These are phyloP conservation scores for Anastatus disparis DNA, from an alignment of 1,140 invertebrate species.

Conservation along the genomic window DNA sequence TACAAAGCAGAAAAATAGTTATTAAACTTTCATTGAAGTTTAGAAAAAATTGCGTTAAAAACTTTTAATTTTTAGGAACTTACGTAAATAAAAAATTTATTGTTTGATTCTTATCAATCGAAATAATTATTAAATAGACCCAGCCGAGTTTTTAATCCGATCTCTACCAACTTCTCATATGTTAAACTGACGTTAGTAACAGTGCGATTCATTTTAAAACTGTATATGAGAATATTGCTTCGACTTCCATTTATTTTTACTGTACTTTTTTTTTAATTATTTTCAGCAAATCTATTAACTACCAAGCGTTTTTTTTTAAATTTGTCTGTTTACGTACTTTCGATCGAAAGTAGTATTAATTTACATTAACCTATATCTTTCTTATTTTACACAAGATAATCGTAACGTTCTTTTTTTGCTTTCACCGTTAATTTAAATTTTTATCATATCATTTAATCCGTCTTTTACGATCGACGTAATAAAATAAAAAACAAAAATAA, in stretches of 20 bases:
- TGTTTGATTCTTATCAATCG: slow-evolving; percentile 13
- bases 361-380: neutral
- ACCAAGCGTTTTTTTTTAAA: slow-evolving; percentile 49
- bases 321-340: slow-evolving; percentile 15
- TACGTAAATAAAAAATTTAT: slow-evolving; percentile 28
- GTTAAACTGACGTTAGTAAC: slow-evolving; percentile 18
- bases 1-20: slow-evolving; percentile 19
- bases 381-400: slow-evolving; percentile 14
- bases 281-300: slow-evolving; percentile 46
- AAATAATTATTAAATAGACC: slow-evolving; percentile 25
- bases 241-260: slow-evolving; percentile 7
- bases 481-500: neutral
- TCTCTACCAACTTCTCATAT: slow-evolving; percentile 5
- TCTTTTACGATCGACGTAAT: neutral
- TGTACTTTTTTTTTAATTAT: slow-evolving; percentile 23
- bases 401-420: neutral
- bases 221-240: slow-evolving; percentile 29
- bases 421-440: neutral
- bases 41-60: slow-evolving; percentile 7
- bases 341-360: slow-evolving; percentile 16
- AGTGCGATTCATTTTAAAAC: slow-evolving; percentile 12
- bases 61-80: slow-evolving; percentile 29
- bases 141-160: slow-evolving; percentile 11
- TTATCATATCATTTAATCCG: neutral
- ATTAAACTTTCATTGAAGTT: neutral